Evolutionary conservation across 1,140 invertebrate genomes (phyloP).

Genomic region (Drosophila erecta): DNA sequence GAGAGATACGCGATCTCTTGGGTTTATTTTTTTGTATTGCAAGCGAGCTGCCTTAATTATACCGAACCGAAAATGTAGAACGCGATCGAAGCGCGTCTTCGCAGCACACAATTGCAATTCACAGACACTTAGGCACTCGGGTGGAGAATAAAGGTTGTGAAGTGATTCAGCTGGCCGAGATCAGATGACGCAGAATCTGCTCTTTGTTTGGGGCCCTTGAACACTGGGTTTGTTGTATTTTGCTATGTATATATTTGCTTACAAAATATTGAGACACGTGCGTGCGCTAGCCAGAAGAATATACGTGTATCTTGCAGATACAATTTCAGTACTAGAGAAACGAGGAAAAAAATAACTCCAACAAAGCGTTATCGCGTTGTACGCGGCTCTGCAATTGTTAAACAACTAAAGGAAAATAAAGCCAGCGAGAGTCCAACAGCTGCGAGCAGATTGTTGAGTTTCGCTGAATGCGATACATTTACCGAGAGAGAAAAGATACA

Average conservation of each 20-base stretch:
- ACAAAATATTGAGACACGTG: slow-evolving; percentile 50
- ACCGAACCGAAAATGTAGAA: slow-evolving; percentile 54
- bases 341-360: slow-evolving; percentile 35
- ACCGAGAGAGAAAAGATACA: slow-evolving; percentile 4
- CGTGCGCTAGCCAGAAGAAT: slow-evolving; percentile 17
- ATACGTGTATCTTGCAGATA: slow-evolving; percentile 44
- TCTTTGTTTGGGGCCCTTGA: slow-evolving; percentile 34
- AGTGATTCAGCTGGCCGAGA: slow-evolving; percentile 41
- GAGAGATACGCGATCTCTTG: slow-evolving; percentile 8
- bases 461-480: slow-evolving; percentile 15
- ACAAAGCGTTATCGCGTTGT: slow-evolving; percentile 52
- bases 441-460: slow-evolving; percentile 1
- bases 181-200: slow-evolving; percentile 43
- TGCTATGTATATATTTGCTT: slow-evolving; percentile 28
- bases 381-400: slow-evolving; percentile 70
- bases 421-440: slow-evolving; percentile 32
- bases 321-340: slow-evolving; percentile 22
- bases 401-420: slow-evolving; percentile 46
- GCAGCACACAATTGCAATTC: slow-evolving; percentile 19
- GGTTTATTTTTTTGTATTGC: background rate
- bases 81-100: slow-evolving; percentile 57
- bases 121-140: slow-evolving; percentile 20
- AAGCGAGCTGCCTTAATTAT: slow-evolving; percentile 35
- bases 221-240: background rate
- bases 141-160: slow-evolving; percentile 35